A percentile compares a stretch with the other conserved stretches of the same genome.
Conservation (phyloP, 2,113 vertebrate genomes). For the Anas platyrhynchos region DNA sequence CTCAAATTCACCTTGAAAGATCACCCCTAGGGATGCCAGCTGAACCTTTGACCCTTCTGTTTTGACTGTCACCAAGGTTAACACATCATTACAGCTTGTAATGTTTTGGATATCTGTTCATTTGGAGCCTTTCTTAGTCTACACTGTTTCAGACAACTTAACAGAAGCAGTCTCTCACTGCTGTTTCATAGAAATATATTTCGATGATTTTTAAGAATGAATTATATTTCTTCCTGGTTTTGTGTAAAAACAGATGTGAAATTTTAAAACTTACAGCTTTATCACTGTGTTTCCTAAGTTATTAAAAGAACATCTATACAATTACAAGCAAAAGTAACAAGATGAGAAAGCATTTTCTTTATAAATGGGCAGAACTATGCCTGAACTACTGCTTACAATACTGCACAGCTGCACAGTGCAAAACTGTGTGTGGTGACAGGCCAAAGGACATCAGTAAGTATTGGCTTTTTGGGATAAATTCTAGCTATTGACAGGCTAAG, state of each 20-base stretch:
- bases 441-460: not conserved
- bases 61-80: slow-evolving; percentile 47
- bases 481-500: not conserved
- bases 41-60: slow-evolving; percentile 41
- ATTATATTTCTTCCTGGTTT: not conserved
- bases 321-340: not conserved
- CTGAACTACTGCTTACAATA: not conserved
- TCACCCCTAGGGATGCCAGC: not conserved
- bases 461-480: not conserved
- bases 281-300: not conserved
- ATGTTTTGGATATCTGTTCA: not conserved
- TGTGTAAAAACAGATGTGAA: not conserved
- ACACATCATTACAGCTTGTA: slow-evolving; percentile 15
- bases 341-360: not conserved
- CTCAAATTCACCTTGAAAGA: slow-evolving; percentile 39
- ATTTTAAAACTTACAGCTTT: not conserved
- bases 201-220: not conserved
- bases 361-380: not conserved
- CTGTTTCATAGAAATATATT: not conserved
- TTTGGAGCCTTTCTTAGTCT: not conserved
- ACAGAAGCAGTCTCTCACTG: not conserved
- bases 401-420: not conserved
- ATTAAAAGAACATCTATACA: not conserved
- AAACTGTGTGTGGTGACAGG: not conserved
- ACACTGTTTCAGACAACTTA: not conserved